These are phyloP conservation scores for Anastatus disparis DNA, from an alignment of 1,140 invertebrate species.

Conservation along the genomic window DNA sequence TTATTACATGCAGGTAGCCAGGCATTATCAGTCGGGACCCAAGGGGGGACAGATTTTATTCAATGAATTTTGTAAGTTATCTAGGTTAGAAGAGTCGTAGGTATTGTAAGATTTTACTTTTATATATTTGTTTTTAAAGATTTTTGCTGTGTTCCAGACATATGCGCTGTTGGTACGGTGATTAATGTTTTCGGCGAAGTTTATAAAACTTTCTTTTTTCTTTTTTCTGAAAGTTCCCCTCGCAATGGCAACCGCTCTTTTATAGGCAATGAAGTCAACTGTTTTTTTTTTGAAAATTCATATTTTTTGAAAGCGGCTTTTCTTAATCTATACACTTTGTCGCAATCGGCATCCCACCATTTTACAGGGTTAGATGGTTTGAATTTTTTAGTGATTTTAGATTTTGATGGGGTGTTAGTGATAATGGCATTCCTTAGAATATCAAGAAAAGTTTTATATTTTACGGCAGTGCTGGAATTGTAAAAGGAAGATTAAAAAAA, in stretches of 20 bases:
- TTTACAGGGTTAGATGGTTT: conserved; percentile 18
- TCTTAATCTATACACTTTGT: conserved; percentile 16
- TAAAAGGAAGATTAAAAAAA: background rate
- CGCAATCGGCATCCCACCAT: conserved; percentile 40
- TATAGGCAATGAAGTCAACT: conserved; percentile 37
- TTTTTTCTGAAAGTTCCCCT: conserved; percentile 23
- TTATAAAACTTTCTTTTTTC: conserved; percentile 17
- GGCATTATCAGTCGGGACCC: background rate
- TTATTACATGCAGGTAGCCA: background rate
- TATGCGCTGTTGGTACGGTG: background rate
- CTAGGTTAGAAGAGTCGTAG: background rate
- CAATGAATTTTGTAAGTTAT: background rate
- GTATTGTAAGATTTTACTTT: background rate
- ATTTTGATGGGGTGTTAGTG: no score
- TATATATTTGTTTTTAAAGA: conserved; percentile 11
- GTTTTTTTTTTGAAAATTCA: conserved; percentile 11
- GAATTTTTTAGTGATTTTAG: background rate
- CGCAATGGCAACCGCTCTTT: background rate
- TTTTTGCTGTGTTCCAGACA: background rate
- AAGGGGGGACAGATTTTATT: background rate
- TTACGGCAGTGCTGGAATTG: no score
- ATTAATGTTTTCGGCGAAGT: conserved; percentile 11
- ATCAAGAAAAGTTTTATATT: no score
- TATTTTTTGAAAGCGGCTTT: conserved; percentile 38
- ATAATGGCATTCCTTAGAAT: no score